Conservation (phyloP, 2,113 vertebrate genomes). For the Ictalurus punctatus region DNA sequence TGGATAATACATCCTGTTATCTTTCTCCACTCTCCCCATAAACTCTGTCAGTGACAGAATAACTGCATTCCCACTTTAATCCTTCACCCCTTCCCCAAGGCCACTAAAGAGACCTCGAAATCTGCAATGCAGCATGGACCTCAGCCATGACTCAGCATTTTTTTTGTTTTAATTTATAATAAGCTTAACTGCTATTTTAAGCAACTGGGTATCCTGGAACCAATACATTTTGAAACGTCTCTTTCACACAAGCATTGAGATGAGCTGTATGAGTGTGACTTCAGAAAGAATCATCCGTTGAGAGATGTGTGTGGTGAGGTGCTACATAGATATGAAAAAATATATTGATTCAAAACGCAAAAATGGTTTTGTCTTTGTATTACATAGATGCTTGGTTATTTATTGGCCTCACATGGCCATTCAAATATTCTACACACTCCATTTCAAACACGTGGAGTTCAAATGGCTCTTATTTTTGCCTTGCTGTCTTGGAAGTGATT, state of each 20-base stretch:
- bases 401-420: background rate
- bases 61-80: background rate
- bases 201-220: background rate
- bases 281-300: background rate
- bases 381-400: background rate
- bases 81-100: conserved; percentile 20
- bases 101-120: conserved; percentile 15
- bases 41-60: background rate
- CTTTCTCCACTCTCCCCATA: background rate
- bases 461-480: background rate
- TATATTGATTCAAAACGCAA: background rate
- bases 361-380: background rate
- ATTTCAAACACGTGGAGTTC: background rate
- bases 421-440: background rate
- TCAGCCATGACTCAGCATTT: conserved; percentile 8
- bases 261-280: background rate
- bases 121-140: conserved; percentile 51
- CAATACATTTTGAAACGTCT: background rate
- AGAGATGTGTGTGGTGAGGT: background rate
- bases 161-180: background rate
- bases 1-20: background rate
- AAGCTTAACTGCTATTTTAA: conserved; percentile 27
- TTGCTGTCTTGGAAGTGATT: background rate
- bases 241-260: background rate
- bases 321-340: background rate